Percentiles rank a stretch among this genome's conserved stretches.
Evolutionary conservation across 2,797 vertebrate genomes (phyloP).

Genomic region (Leuciscus waleckii): DNA sequence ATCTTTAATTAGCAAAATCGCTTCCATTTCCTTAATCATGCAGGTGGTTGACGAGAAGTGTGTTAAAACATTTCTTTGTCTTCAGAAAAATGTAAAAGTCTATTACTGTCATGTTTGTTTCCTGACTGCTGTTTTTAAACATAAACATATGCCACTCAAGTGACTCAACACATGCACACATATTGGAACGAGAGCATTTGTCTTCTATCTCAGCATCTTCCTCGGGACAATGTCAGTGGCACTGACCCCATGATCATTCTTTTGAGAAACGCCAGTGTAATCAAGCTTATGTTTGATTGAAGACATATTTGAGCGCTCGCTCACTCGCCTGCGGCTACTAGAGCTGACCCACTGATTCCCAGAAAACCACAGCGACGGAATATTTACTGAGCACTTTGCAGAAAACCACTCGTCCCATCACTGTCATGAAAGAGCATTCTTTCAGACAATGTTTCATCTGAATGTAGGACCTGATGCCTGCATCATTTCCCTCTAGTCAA

Average conservation of each 20-base stretch:
- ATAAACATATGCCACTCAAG: not conserved
- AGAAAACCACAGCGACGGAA: constrained; percentile 37
- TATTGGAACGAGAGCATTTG: not conserved
- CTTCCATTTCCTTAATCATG: not conserved
- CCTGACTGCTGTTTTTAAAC: not conserved
- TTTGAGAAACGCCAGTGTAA: constrained; percentile 40
- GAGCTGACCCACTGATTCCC: constrained; percentile 49
- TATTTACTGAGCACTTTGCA: constrained; percentile 51
- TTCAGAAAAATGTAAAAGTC: not conserved
- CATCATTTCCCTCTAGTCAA: not conserved
- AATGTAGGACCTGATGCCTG: not conserved
- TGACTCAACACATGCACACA: not conserved
- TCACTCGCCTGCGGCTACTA: constrained; percentile 37
- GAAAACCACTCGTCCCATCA: constrained; percentile 9
- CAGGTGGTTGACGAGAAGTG: not conserved
- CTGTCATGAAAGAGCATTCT: not conserved
- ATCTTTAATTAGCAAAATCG: not conserved
- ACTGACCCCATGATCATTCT: constrained; percentile 30
- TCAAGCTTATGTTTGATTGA: constrained; percentile 31
- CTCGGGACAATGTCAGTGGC: not conserved
- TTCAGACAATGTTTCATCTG: not conserved
- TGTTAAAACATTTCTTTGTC: not conserved
- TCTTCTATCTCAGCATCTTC: constrained; percentile 5
- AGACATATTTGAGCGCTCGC: constrained; percentile 6
- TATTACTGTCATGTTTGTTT: not conserved